These are phyloP conservation scores for Meloidogyne floridensis DNA, from an alignment of 1,140 invertebrate species.

Conservation along the genomic window DNA sequence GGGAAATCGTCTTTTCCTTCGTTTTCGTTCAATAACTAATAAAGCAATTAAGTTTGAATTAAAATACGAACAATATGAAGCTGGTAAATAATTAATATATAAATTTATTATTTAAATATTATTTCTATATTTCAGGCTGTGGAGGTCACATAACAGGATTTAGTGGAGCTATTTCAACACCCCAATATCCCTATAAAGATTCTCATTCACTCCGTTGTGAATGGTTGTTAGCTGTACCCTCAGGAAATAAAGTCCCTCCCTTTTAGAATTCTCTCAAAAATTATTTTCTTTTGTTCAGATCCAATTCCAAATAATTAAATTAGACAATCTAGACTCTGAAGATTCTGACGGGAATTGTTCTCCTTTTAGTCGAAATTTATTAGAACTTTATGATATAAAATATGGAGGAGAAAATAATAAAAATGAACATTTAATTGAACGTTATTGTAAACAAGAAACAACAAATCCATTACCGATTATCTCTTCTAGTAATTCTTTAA, in stretches of 20 bases:
- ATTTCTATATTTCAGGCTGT: conserved; percentile 64
- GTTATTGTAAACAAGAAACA: conserved; percentile 53
- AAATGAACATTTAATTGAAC: conserved; percentile 33
- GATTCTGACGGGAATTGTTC: conserved; percentile 56
- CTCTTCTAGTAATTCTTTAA: conserved; percentile 50
- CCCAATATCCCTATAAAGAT: conserved; percentile 62
- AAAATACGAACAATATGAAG: conserved; percentile 54
- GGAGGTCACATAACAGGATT: conserved; percentile 66
- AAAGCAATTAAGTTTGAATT: conserved; percentile 62
- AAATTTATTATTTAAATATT: background rate
- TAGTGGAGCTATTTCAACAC: conserved; percentile 54
- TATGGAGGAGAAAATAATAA: conserved; percentile 9
- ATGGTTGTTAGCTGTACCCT: conserved; percentile 58
- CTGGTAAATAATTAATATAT: conserved; percentile 33
- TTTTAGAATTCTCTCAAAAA: conserved; percentile 3
- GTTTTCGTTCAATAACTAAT: conserved; percentile 53
- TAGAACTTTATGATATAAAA: conserved; percentile 52
- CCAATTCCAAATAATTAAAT: conserved; percentile 43
- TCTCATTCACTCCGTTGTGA: conserved; percentile 54
- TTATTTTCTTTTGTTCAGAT: conserved; percentile 37
- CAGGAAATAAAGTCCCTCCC: conserved; percentile 25
- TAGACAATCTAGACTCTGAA: conserved; percentile 56
- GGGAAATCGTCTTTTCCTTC: conserved; percentile 54
- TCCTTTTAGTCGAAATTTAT: conserved; percentile 54
- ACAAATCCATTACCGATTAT: conserved; percentile 42